A percentile compares a stretch with the other conserved stretches of the same genome.
phyloP scores from a whole-genome alignment of 2,113 vertebrate species.

The Eulemur rufifrons region DNA sequence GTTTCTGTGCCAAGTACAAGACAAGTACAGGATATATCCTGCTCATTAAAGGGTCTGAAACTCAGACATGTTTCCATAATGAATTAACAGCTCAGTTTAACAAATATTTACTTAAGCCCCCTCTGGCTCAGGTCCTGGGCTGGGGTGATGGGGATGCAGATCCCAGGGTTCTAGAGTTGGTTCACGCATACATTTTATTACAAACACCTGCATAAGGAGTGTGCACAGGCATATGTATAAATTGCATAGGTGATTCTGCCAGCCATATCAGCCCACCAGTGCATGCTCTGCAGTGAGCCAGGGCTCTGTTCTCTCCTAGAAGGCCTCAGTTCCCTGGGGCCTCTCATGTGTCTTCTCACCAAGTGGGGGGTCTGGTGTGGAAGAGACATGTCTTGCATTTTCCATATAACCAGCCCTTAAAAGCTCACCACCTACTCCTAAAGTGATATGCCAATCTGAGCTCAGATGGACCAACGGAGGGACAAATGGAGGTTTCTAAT shows the following conservation, averaged over 20 bases:
- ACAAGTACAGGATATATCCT: neutral
- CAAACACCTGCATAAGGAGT: neutral
- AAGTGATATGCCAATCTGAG: neutral
- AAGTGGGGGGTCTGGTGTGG: neutral
- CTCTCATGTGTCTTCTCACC: neutral
- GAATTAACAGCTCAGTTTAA: neutral
- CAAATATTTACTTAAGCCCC: neutral
- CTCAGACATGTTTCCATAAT: neutral
- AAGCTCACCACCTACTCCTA: neutral
- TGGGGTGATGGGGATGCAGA: neutral
- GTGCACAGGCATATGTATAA: rapidly evolving
- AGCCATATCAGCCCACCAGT: rapidly evolving
- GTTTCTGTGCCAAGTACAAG: neutral
- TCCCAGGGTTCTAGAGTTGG: rapidly evolving
- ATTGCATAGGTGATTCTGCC: neutral
- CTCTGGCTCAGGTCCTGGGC: neutral
- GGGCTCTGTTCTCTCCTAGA: neutral
- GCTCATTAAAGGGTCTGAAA: neutral
- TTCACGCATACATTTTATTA: neutral
- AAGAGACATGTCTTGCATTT: neutral
- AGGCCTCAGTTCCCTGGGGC: neutral
- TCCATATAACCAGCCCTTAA: neutral
- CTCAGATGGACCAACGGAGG: rapidly evolving
- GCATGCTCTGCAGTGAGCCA: neutral
- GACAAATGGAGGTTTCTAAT: neutral